These are phyloP conservation scores for Drosophila mimica DNA, from an alignment of 2,888 invertebrate genomes.

Conservation along the genomic window DNA sequence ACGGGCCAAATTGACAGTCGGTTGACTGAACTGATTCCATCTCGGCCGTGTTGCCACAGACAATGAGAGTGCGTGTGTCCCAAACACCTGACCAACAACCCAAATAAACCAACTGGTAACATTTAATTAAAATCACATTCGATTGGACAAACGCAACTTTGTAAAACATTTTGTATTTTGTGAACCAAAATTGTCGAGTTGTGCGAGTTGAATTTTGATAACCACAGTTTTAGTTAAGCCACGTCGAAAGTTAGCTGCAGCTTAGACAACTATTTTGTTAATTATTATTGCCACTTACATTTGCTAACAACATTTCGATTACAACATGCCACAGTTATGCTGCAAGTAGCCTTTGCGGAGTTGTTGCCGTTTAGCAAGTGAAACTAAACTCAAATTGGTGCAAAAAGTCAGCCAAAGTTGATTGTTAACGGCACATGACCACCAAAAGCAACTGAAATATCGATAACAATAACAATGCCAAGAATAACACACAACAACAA, in stretches of 20 bases:
- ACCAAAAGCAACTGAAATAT: conserved; percentile 47
- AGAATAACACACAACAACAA: conserved; percentile 10
- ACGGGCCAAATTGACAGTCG: conserved; percentile 21
- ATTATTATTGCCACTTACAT: conserved; percentile 4
- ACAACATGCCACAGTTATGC: conserved; percentile 8
- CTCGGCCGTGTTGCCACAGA: conserved; percentile 3
- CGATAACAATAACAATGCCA: conserved; percentile 22
- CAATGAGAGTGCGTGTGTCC: conserved; percentile 10
- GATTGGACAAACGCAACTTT: background rate
- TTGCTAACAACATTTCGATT: conserved; percentile 18
- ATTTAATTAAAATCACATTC: conserved; percentile 14
- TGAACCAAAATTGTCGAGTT: background rate
- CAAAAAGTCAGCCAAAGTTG: conserved; percentile 44
- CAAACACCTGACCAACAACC: conserved; percentile 4
- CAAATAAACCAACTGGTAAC: background rate
- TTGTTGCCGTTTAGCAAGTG: conserved; percentile 12
- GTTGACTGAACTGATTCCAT: conserved; percentile 45
- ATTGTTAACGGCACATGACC: conserved; percentile 46
- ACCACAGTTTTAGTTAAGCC: background rate
- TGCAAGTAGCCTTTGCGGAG: background rate
- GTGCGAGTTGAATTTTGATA: background rate
- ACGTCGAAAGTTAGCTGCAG: background rate
- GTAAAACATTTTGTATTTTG: background rate
- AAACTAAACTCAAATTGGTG: conserved; percentile 40
- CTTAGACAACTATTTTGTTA: conserved; percentile 6